phyloP scores from a whole-genome alignment of 2,797 vertebrate genomes.

The Silurus lanzhouensis region DNA sequence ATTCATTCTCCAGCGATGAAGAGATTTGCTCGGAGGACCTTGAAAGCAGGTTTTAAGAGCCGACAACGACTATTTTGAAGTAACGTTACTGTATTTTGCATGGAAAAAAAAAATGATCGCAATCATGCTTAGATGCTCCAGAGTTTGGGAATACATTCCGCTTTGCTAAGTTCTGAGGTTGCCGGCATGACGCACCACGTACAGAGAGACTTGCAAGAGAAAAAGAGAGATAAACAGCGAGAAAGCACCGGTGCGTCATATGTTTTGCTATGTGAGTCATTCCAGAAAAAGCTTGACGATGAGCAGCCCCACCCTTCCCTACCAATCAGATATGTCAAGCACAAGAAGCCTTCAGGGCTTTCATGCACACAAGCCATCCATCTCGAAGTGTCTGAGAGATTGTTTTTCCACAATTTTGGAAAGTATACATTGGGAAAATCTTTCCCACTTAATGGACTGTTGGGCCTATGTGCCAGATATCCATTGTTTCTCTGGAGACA shows the following conservation, averaged over 20 bases:
- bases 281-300: conserved; percentile 59
- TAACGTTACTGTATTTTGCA: not conserved
- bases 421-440: conserved; percentile 1
- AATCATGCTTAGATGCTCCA: not conserved
- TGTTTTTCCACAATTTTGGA: conserved; percentile 3
- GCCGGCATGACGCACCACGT: not conserved
- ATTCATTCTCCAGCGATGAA: conserved; percentile 3
- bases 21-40: not conserved
- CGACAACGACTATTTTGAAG: not conserved
- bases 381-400: not conserved
- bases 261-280: conserved; percentile 70
- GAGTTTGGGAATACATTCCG: not conserved
- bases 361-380: conserved; percentile 51
- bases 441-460: conserved; percentile 9
- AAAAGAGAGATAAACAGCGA: conserved; percentile 32
- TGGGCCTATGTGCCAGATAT: not conserved
- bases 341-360: conserved; percentile 49
- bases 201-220: conserved; percentile 20
- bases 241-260: conserved; percentile 65
- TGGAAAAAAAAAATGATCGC: not conserved
- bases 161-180: not conserved
- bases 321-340: conserved; percentile 43
- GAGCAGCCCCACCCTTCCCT: conserved; percentile 51
- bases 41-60: not conserved
- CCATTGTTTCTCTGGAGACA: not conserved